Conservation (phyloP, 92 coral and sea anemone genomes). For the Phenganax stokvisi region DNA sequence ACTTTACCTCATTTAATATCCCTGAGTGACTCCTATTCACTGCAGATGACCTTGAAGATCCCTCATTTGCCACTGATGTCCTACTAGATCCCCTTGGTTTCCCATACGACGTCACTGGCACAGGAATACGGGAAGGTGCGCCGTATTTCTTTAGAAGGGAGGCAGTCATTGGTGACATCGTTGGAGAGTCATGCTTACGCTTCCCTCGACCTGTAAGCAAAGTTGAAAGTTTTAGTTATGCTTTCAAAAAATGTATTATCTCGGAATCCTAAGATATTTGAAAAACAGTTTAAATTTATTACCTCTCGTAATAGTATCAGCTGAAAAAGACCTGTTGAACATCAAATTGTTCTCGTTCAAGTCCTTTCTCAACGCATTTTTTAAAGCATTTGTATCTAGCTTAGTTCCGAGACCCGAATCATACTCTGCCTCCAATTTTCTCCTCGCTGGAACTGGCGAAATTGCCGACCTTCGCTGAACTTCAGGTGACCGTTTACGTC, state of each 20-base stretch:
- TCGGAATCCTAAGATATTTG: too few species aligned
- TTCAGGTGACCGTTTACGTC: conserved; percentile 19
- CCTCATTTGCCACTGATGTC: background rate
- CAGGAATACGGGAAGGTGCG: conserved; percentile 14
- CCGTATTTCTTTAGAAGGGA: background rate
- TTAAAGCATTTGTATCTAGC: background rate
- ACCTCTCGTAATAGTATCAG: conserved; percentile 27
- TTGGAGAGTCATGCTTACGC: background rate
- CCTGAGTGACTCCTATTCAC: too few species aligned
- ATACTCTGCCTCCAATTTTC: conserved; percentile 20
- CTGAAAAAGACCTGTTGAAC: conserved; percentile 33
- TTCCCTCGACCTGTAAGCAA: background rate
- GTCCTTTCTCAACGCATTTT: conserved; percentile 30
- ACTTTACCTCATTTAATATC: background rate
- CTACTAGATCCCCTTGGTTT: conserved; percentile 16
- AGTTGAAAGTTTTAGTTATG: too few species aligned
- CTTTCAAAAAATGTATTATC: too few species aligned
- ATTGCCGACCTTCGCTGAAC: conserved; percentile 36
- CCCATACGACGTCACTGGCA: conserved; percentile 12
- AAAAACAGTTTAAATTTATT: background rate
- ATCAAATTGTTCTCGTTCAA: conserved; percentile 26
- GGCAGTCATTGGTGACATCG: background rate
- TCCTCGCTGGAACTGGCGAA: conserved; percentile 33
- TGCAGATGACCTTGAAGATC: background rate
- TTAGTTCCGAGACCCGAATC: background rate